Evolutionary conservation across 2,888 invertebrate species (phyloP).

Genomic region (Tubulanus polymorphus): DNA sequence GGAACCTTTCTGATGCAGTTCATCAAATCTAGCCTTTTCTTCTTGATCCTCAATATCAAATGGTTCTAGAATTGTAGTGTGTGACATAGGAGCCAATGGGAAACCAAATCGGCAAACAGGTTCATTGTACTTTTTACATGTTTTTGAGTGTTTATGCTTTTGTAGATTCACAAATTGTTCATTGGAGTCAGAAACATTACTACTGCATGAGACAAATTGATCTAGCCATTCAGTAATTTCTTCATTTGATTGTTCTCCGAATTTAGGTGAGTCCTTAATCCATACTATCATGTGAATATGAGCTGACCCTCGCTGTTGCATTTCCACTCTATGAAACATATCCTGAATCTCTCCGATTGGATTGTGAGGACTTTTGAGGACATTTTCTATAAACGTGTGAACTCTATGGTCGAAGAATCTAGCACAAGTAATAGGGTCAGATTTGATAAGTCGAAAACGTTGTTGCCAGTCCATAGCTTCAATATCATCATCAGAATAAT

Average conservation of each 20-base stretch:
- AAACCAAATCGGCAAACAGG: constrained; percentile 21
- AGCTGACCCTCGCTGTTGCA: constrained; percentile 10
- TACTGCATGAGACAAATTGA: constrained; percentile 7
- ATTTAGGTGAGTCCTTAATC: constrained; percentile 12
- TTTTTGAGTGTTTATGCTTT: constrained; percentile 14
- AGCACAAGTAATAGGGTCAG: constrained; percentile 1
- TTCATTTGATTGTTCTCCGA: constrained; percentile 18
- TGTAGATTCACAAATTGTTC: constrained; percentile 1
- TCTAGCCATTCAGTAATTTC: constrained; percentile 11
- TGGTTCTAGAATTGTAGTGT: constrained; percentile 18
- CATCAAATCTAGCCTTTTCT: background rate
- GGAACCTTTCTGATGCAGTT: background rate
- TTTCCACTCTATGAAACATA: constrained; percentile 12
- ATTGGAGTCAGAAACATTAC: background rate
- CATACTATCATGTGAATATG: constrained; percentile 13
- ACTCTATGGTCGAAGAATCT: constrained; percentile 2
- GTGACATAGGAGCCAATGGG: constrained; percentile 21
- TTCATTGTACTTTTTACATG: constrained; percentile 15
- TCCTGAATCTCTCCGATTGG: constrained; percentile 14
- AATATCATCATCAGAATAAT: background rate
- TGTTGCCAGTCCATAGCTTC: background rate
- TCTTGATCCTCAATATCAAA: constrained; percentile 7
- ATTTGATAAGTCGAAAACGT: background rate
- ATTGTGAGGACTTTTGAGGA: constrained; percentile 13
- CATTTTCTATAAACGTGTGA: background rate